Conservation (phyloP, 2,888 invertebrate genomes). For the Torymus texanus region DNA sequence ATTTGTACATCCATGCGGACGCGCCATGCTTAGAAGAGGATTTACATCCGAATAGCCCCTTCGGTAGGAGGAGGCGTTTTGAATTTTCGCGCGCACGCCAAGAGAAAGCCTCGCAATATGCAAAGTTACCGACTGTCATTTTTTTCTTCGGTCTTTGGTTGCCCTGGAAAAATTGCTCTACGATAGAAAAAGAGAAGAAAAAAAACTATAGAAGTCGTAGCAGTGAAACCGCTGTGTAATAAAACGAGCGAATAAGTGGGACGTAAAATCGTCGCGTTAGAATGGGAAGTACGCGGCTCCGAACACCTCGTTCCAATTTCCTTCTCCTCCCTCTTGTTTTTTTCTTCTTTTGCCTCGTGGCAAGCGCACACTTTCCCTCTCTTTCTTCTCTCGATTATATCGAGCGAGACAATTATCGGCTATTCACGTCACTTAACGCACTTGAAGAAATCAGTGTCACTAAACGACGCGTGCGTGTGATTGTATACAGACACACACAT, state of each 20-base stretch:
- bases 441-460: slow-evolving; percentile 48
- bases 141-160: no score
- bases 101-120: no score
- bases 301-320: slow-evolving; percentile 31
- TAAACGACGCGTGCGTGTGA: slow-evolving; percentile 35
- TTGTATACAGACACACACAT: no score
- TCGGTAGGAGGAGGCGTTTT: slow-evolving; percentile 25
- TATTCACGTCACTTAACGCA: slow-evolving; percentile 44
- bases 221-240: no score
- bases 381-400: no score
- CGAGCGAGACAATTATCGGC: slow-evolving; percentile 34
- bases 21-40: slow-evolving; percentile 8
- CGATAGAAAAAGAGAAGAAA: no score
- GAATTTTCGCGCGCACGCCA: slow-evolving; percentile 41
- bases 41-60: slow-evolving; percentile 42
- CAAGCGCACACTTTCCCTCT: no score
- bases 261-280: slow-evolving; percentile 19
- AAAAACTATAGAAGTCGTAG: no score
- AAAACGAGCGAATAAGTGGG: not conserved
- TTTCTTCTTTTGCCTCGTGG: not conserved
- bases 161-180: no score
- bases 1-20: slow-evolving; percentile 8
- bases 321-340: not conserved
- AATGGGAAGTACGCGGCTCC: slow-evolving; percentile 12
- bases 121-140: no score